These are phyloP conservation scores for Mellivora capensis DNA, from an alignment of 2,113 vertebrate genomes.

Conservation along the genomic window DNA sequence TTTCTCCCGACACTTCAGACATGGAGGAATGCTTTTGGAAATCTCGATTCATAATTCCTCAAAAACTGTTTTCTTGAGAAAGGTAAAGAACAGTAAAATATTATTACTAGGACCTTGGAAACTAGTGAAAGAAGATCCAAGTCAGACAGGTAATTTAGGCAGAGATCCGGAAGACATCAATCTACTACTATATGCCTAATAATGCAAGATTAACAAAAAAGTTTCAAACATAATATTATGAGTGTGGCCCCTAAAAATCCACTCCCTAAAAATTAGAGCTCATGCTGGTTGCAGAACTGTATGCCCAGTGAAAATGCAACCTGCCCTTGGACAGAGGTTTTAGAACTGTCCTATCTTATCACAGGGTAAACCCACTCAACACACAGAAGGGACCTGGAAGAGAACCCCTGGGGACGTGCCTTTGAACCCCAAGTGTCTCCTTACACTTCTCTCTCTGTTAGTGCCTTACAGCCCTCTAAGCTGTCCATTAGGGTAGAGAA, in stretches of 20 bases:
- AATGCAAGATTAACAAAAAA: background rate
- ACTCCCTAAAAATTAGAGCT: background rate
- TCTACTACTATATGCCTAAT: fast-evolving
- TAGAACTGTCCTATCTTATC: background rate
- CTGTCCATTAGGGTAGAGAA: background rate
- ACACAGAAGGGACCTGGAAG: no score
- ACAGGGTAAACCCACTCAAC: no score
- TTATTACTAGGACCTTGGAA: background rate
- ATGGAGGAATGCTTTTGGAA: background rate
- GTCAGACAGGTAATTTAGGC: background rate
- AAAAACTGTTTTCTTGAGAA: background rate
- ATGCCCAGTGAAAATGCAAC: background rate
- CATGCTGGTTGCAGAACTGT: background rate
- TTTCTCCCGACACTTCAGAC: background rate
- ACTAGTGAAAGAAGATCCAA: background rate
- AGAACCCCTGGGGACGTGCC: background rate
- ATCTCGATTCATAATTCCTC: background rate
- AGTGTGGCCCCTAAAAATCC: background rate
- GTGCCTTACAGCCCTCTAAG: background rate
- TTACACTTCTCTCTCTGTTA: background rate
- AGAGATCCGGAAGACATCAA: background rate
- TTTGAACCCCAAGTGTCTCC: background rate
- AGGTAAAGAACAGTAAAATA: background rate
- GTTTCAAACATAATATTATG: background rate
- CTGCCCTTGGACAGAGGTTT: no score